phyloP scores from a whole-genome alignment of 2,797 vertebrate species.

The Enteromius viviparus region DNA sequence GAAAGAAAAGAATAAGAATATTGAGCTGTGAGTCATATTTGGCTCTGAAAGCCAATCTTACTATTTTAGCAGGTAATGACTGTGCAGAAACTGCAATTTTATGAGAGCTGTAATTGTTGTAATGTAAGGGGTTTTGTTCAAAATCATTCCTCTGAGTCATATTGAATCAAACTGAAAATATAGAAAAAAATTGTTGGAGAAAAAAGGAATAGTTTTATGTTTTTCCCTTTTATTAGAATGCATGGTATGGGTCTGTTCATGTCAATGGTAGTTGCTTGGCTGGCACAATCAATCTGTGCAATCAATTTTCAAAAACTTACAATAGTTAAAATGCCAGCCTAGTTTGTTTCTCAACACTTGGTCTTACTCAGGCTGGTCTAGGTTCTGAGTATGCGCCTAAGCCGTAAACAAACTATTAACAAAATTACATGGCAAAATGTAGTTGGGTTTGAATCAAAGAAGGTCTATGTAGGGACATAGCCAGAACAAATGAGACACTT shows the following conservation, averaged over 20 bases:
- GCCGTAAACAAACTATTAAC: neutral
- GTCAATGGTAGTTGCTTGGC: neutral
- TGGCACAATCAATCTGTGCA: neutral
- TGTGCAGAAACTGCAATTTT: neutral
- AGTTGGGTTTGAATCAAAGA: neutral
- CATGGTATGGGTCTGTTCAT: neutral
- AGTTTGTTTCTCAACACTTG: neutral
- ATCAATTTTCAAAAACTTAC: neutral
- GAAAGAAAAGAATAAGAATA: neutral
- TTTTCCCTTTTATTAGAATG: neutral
- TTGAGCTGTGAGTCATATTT: neutral
- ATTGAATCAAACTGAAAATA: neutral
- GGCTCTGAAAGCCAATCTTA: neutral
- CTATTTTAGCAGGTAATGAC: neutral
- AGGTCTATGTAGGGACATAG: too few relatives aligned
- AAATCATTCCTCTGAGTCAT: neutral
- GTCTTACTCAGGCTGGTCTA: neutral
- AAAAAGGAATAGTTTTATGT: neutral
- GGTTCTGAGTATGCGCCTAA: neutral
- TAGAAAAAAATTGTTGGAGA: neutral
- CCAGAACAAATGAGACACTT: too few relatives aligned
- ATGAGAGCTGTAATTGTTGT: conserved; percentile 1
- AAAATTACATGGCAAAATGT: neutral
- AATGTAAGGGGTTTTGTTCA: neutral
- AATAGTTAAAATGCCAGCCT: neutral